A percentile compares a stretch with the other conserved stretches of the same genome.
These are phyloP conservation scores for Tetrapedia diversipes DNA, from an alignment of 2,888 invertebrate genomes.

Conservation along the genomic window DNA sequence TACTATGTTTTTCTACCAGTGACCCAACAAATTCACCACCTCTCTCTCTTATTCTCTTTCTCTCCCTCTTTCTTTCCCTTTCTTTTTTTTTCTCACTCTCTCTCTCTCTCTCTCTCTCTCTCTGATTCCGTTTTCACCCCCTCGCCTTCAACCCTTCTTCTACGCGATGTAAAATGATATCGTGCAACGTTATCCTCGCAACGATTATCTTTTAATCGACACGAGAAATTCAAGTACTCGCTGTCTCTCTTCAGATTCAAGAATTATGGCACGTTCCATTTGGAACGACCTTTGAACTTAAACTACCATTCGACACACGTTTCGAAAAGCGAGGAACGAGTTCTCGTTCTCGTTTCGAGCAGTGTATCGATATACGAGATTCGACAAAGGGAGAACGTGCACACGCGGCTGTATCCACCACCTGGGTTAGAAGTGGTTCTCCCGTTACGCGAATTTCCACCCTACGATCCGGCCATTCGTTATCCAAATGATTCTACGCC, in stretches of 20 bases:
- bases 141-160: too few relatives aligned
- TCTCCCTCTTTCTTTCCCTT: background rate
- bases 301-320: background rate
- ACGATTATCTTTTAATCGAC: background rate
- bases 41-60: background rate
- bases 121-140: too few relatives aligned
- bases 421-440: background rate
- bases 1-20: slow-evolving; percentile 15
- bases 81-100: background rate
- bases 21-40: slow-evolving; percentile 26
- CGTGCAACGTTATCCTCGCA: background rate
- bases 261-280: too few relatives aligned
- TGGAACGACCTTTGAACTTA: too few relatives aligned
- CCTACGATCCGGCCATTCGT: background rate
- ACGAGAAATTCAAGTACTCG: too few relatives aligned
- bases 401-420: background rate
- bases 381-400: background rate
- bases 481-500: background rate
- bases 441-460: background rate
- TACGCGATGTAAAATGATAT: background rate
- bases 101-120: background rate
- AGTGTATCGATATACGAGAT: background rate
- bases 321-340: background rate
- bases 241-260: too few relatives aligned
- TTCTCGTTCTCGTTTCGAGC: background rate